A percentile compares a stretch with the other conserved stretches of the same genome.
phyloP scores from a whole-genome alignment of 1,140 invertebrate genomes.

The Lepidurus couesii region DNA sequence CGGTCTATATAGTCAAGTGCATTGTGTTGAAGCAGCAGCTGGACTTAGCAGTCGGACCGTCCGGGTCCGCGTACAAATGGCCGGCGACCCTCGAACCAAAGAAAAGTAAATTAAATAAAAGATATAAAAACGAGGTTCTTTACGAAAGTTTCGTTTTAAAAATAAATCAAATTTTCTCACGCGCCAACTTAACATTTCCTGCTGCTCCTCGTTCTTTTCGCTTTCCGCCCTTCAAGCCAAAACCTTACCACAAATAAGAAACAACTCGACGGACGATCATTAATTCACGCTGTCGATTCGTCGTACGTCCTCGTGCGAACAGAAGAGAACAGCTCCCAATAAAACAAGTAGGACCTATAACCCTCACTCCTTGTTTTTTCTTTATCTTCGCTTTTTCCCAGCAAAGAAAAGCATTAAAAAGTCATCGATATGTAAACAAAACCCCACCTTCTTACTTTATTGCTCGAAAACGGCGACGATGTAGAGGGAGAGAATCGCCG shows the following conservation, averaged over 20 bases:
- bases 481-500: neutral
- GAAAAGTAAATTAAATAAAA: neutral
- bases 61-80: neutral
- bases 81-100: neutral
- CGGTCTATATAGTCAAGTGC: neutral
- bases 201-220: neutral
- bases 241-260: neutral
- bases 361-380: neutral
- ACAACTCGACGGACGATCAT: neutral
- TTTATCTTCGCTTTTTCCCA: neutral
- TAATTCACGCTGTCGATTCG: conserved; percentile 14
- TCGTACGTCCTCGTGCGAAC: neutral
- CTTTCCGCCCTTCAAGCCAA: neutral
- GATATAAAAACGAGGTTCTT: neutral
- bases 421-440: conserved; percentile 22
- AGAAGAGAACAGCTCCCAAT: neutral
- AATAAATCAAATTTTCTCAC: neutral
- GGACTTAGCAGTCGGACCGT: neutral
- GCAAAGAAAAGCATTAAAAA: neutral
- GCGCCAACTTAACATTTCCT: neutral
- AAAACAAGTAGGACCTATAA: neutral
- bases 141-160: neutral
- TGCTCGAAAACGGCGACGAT: neutral
- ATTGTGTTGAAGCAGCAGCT: conserved; percentile 1
- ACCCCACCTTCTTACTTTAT: neutral